phyloP scores from a whole-genome alignment of 1,140 invertebrate species.

The Diuraphis noxia region DNA sequence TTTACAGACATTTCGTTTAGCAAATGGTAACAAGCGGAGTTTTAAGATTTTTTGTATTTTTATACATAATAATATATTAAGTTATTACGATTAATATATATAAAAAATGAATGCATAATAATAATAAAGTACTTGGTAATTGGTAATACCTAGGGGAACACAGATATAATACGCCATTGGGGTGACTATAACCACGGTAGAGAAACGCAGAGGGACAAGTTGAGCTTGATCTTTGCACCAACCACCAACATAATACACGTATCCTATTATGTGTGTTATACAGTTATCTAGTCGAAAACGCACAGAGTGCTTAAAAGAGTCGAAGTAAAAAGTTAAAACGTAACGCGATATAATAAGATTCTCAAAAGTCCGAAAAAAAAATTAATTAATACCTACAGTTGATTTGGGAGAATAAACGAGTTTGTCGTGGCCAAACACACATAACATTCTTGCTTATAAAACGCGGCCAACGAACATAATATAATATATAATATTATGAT shows the following conservation, averaged over 20 bases:
- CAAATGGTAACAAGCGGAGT: slow-evolving; percentile 44
- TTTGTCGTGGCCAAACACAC: not conserved
- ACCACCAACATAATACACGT: not conserved
- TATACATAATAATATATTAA: not conserved
- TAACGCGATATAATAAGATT: not conserved
- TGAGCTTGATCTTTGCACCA: not conserved
- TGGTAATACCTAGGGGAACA: not conserved
- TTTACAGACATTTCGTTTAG: slow-evolving; percentile 26
- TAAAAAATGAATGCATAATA: slow-evolving; percentile 17
- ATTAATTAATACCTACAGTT: not conserved
- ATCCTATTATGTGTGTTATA: not conserved
- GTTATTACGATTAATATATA: slow-evolving; percentile 26
- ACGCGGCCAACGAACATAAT: not conserved
- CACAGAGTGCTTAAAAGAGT: not conserved
- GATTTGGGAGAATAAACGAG: not conserved
- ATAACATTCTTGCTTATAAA: not conserved
- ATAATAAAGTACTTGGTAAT: not conserved
- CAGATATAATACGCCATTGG: not conserved
- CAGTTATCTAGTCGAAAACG: not conserved
- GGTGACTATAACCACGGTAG: not conserved
- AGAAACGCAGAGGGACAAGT: not conserved
- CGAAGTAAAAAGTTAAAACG: not conserved
- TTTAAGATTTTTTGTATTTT: not conserved
- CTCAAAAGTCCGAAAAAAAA: not conserved
- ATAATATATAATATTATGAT: not conserved